A percentile compares a stretch with the other conserved stretches of the same genome.
Conservation (phyloP, 2,888 invertebrate species). For the Argyresthia goedartella region DNA sequence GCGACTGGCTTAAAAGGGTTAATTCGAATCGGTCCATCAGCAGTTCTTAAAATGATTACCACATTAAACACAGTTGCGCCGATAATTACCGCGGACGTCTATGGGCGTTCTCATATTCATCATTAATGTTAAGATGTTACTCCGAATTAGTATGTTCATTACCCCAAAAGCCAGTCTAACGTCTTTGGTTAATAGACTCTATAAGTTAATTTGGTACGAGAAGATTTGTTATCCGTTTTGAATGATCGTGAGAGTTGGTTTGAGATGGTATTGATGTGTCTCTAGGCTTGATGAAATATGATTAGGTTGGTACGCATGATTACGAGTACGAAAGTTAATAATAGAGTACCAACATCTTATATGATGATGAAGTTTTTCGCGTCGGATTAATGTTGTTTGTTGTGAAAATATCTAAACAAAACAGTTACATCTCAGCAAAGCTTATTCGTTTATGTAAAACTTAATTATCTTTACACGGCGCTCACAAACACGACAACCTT, state of each 20-base stretch:
- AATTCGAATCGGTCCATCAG: not conserved
- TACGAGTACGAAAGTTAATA: too few species aligned
- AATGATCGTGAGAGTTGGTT: constrained; percentile 44
- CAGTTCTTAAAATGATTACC: constrained; percentile 1
- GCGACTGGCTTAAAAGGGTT: too few species aligned
- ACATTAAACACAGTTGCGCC: constrained; percentile 1
- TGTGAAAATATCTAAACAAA: too few species aligned
- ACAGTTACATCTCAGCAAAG: not conserved
- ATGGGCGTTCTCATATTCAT: constrained; percentile 62
- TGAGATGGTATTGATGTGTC: constrained; percentile 10
- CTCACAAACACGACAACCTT: not conserved
- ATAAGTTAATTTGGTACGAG: constrained; percentile 39
- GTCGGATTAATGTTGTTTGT: too few species aligned
- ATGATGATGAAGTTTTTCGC: too few species aligned
- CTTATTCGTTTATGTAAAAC: constrained; percentile 9
- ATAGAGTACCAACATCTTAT: too few species aligned
- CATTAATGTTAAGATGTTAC: constrained; percentile 65
- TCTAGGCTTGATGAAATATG: constrained; percentile 12
- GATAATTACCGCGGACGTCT: constrained; percentile 24
- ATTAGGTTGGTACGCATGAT: too few species aligned
- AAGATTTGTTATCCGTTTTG: constrained; percentile 46
- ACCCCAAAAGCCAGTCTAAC: constrained; percentile 18
- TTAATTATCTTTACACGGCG: constrained; percentile 14
- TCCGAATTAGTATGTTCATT: constrained; percentile 33
- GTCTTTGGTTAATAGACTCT: constrained; percentile 31